These are phyloP conservation scores for Leptopterna dolabrata DNA, from an alignment of 2,888 invertebrate genomes.

Conservation along the genomic window DNA sequence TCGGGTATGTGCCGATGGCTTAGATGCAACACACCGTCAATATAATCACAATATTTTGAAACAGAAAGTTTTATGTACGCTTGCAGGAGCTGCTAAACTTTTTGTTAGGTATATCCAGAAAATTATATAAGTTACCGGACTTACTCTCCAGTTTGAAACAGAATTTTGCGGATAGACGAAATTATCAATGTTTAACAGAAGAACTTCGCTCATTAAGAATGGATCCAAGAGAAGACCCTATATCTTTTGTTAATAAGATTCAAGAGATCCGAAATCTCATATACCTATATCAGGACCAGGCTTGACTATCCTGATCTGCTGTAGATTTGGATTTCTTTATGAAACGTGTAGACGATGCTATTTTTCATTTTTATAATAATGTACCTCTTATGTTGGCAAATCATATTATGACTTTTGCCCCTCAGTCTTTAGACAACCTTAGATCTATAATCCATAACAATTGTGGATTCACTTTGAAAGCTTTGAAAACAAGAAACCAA, in stretches of 20 bases:
- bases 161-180: neutral
- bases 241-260: neutral
- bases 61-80: no score
- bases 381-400: neutral
- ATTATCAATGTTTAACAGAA: neutral
- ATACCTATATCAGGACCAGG: no score
- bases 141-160: neutral
- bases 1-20: no score
- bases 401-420: slow-evolving; percentile 6
- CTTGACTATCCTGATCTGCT: neutral
- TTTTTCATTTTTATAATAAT: neutral
- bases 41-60: neutral
- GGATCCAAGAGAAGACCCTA: neutral
- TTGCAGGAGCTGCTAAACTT: neutral
- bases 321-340: neutral
- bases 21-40: neutral
- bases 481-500: no score
- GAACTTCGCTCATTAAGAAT: neutral
- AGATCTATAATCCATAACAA: no score
- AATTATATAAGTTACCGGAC: no score
- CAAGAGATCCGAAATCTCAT: neutral
- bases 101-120: neutral
- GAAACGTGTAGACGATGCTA: neutral
- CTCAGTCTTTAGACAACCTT: neutral
- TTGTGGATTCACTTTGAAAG: no score